These are phyloP conservation scores for Mythimna impura DNA, from an alignment of 2,888 invertebrate species.

Conservation along the genomic window DNA sequence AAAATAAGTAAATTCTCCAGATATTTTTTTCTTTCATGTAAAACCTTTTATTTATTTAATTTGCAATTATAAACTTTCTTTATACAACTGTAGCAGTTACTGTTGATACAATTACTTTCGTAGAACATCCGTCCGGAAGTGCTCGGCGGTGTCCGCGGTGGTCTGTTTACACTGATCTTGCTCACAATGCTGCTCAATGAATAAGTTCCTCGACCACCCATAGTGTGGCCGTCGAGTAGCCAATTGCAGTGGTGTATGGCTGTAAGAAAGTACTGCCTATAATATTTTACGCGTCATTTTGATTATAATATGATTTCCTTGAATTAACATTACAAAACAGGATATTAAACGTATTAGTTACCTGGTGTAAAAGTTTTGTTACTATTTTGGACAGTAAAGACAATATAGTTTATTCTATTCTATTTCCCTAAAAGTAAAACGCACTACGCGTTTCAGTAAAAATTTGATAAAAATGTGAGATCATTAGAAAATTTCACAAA, in stretches of 20 bases:
- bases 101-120: constrained; percentile 59
- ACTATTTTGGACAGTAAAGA: too few relatives aligned
- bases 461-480: not conserved
- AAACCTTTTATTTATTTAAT: constrained; percentile 24
- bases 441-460: not conserved
- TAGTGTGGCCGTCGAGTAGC: constrained; percentile 78
- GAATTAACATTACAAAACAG: too few relatives aligned
- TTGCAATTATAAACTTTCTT: constrained; percentile 37
- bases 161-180: constrained; percentile 81
- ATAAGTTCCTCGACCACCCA: constrained; percentile 85
- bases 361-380: too few relatives aligned
- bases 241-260: constrained; percentile 69
- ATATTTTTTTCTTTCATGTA: not conserved
- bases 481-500: too few relatives aligned
- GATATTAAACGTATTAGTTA: not conserved
- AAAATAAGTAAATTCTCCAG: too few relatives aligned
- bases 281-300: not conserved
- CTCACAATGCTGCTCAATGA: constrained; percentile 74
- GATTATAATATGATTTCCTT: too few relatives aligned
- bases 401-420: too few relatives aligned
- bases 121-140: constrained; percentile 85
- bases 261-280: constrained; percentile 70
- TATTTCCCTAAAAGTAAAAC: not conserved
- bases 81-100: constrained; percentile 12
- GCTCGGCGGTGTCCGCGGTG: constrained; percentile 69